Evolutionary conservation across 2,113 vertebrate species (phyloP).

Genomic region (Brachyhypopomus gauderio): DNA sequence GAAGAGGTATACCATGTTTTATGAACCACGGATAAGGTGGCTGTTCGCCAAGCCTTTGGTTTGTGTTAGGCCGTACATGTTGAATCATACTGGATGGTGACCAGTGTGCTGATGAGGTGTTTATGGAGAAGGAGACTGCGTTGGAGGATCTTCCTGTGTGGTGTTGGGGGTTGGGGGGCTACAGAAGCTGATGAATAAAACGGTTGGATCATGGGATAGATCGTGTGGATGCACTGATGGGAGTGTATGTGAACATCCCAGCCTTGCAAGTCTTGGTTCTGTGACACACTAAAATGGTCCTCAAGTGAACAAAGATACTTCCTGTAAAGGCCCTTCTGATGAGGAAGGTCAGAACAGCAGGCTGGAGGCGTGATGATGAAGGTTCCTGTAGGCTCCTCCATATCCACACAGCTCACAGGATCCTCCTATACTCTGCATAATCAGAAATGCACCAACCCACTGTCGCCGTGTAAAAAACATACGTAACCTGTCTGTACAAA

Average conservation of each 20-base stretch:
- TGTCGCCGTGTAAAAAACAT: conserved; percentile 49
- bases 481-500: conserved; percentile 49
- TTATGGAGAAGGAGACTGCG: background rate
- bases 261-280: background rate
- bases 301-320: background rate
- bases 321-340: background rate
- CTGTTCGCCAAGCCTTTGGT: conserved; percentile 6
- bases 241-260: background rate
- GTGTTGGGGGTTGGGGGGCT: background rate
- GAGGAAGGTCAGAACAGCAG: background rate
- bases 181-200: no score
- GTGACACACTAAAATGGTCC: background rate
- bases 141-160: background rate
- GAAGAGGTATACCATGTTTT: conserved; percentile 19
- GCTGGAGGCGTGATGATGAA: background rate
- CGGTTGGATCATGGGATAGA: no score
- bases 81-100: background rate
- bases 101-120: background rate
- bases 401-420: conserved; percentile 6
- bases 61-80: background rate
- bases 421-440: conserved; percentile 21
- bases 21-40: conserved; percentile 6
- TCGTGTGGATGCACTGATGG: background rate
- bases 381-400: background rate
- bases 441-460: conserved; percentile 21